Evolutionary conservation across 2,888 invertebrate species (phyloP).

Genomic region (Itoplectis maculator): DNA sequence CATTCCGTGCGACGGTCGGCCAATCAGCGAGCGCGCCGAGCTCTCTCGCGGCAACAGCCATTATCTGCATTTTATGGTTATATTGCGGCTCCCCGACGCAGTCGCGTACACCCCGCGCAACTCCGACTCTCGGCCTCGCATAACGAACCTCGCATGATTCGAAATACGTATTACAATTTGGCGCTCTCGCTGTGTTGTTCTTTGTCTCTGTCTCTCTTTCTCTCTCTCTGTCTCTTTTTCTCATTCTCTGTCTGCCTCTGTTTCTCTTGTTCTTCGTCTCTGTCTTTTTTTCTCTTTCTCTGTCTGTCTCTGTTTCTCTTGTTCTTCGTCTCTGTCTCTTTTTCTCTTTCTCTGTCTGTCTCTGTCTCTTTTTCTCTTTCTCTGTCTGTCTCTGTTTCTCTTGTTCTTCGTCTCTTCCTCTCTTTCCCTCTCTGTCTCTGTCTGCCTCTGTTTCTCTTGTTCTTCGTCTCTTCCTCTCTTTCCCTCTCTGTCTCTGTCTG

Average conservation of each 20-base stretch:
- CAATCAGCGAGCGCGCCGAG: conserved; percentile 58
- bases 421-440: too few relatives aligned
- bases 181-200: conserved; percentile 70
- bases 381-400: too few relatives aligned
- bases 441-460: too few relatives aligned
- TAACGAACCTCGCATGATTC: conserved; percentile 78
- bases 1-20: conserved; percentile 74
- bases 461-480: too few relatives aligned
- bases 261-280: too few relatives aligned
- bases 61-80: conserved; percentile 84
- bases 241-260: too few relatives aligned
- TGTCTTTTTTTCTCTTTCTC: conserved; percentile 13
- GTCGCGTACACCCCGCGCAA: conserved; percentile 64
- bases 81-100: conserved; percentile 81
- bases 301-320: not conserved
- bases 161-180: conserved; percentile 80
- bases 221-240: too few relatives aligned
- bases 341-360: too few relatives aligned
- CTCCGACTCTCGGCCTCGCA: conserved; percentile 73
- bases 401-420: conserved; percentile 11
- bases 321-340: too few relatives aligned
- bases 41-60: conserved; percentile 78
- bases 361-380: too few relatives aligned
- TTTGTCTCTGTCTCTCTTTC: too few relatives aligned
- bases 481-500: too few relatives aligned